Conservation (phyloP, 2,797 vertebrate species). For the Urophycis tenuis region DNA sequence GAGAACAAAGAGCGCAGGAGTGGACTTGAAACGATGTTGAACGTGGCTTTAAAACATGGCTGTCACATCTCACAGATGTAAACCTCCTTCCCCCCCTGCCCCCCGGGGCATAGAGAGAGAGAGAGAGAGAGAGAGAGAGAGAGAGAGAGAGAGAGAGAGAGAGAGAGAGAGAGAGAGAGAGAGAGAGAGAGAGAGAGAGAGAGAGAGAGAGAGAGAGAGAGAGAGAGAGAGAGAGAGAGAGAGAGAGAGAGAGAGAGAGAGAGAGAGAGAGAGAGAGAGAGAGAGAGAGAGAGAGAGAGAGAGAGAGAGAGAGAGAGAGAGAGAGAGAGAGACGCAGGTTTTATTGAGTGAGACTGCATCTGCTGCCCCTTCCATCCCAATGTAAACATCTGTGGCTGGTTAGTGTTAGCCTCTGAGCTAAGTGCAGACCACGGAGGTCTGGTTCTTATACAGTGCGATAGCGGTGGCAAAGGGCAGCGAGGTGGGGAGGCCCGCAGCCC, state of each 20-base stretch:
- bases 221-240: slow-evolving; percentile 56
- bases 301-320: slow-evolving; percentile 58
- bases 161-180: slow-evolving; percentile 59
- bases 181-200: slow-evolving; percentile 58
- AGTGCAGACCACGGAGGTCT: slow-evolving; percentile 75
- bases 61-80: slow-evolving; percentile 66
- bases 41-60: slow-evolving; percentile 47
- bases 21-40: slow-evolving; percentile 53
- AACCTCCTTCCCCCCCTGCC: slow-evolving; percentile 59
- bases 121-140: slow-evolving; percentile 55
- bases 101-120: slow-evolving; percentile 54
- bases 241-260: slow-evolving; percentile 58
- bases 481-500: slow-evolving; percentile 62
- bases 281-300: slow-evolving; percentile 56
- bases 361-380: slow-evolving; percentile 66
- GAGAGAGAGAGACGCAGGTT: slow-evolving; percentile 64
- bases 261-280: slow-evolving; percentile 63
- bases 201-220: slow-evolving; percentile 56
- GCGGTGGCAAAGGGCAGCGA: slow-evolving; percentile 73
- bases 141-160: slow-evolving; percentile 59
- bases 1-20: slow-evolving; percentile 30
- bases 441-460: slow-evolving; percentile 72
- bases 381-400: slow-evolving; percentile 76
- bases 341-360: slow-evolving; percentile 73
- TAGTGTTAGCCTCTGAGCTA: slow-evolving; percentile 80